phyloP scores from a whole-genome alignment of 2,113 vertebrate genomes.

The Oxyruncus cristatus region DNA sequence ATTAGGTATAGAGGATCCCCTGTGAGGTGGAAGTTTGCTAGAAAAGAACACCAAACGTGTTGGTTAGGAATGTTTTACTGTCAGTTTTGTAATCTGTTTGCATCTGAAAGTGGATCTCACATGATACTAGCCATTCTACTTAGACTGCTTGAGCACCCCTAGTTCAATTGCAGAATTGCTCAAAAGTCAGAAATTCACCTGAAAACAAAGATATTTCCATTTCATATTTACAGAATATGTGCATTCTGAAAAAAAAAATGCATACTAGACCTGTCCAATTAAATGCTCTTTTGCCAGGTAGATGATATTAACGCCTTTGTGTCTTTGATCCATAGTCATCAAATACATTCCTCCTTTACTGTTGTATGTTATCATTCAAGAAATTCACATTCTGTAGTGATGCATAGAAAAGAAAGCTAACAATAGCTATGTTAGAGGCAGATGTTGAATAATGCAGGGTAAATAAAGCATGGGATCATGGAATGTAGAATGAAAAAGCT shows the following conservation, averaged over 20 bases:
- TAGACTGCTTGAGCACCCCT: not conserved
- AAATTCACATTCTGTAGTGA: not conserved
- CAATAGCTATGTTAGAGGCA: not conserved
- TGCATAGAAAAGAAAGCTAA: not conserved
- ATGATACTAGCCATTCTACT: not conserved
- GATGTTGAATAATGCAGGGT: not conserved
- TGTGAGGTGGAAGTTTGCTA: not conserved
- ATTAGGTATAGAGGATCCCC: not conserved
- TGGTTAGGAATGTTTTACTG: not conserved
- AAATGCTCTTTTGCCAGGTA: not conserved
- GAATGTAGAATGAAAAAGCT: not conserved
- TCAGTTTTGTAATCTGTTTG: not conserved
- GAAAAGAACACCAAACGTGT: not conserved
- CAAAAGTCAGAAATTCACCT: not conserved
- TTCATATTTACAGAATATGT: not conserved
- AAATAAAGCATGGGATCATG: not conserved
- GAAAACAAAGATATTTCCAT: not conserved
- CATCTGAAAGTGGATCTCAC: not conserved
- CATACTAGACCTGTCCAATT: not conserved
- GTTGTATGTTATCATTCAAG: not conserved
- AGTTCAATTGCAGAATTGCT: not conserved
- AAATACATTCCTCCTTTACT: not conserved
- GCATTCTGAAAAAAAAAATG: not conserved
- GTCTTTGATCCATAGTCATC: not conserved
- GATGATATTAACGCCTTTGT: not conserved